phyloP scores from a whole-genome alignment of 2,797 vertebrate species.

The Loriculus beryllinus region DNA sequence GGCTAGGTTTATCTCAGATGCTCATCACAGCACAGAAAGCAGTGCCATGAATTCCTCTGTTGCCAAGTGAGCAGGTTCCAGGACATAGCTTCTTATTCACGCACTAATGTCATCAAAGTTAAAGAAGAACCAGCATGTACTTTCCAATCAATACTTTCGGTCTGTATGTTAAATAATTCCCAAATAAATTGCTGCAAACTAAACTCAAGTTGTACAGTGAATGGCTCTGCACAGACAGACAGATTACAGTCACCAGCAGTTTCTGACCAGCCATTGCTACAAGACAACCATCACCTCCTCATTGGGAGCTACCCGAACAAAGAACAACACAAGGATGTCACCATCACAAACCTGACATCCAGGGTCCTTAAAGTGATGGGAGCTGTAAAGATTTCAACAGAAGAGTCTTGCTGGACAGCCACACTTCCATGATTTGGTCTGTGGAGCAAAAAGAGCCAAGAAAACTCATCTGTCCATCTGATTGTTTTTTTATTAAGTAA shows the following conservation, averaged over 20 bases:
- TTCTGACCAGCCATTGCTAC: not conserved
- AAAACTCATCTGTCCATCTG: not conserved
- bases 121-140: not conserved
- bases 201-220: not conserved
- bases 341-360: not conserved
- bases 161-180: not conserved
- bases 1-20: not conserved
- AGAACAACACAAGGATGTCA: not conserved
- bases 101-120: not conserved
- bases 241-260: not conserved
- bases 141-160: not conserved
- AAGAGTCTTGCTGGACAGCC: not conserved
- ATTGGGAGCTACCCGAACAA: not conserved
- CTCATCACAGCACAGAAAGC: not conserved
- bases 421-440: not conserved
- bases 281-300: not conserved
- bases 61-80: not conserved
- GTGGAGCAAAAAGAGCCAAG: not conserved
- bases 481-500: not conserved
- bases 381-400: not conserved
- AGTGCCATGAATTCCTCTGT: not conserved
- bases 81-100: not conserved
- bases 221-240: not conserved
- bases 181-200: not conserved
- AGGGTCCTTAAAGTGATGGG: not conserved